phyloP scores from a whole-genome alignment of 2,888 invertebrate species.

The Patella ulyssiponensis region DNA sequence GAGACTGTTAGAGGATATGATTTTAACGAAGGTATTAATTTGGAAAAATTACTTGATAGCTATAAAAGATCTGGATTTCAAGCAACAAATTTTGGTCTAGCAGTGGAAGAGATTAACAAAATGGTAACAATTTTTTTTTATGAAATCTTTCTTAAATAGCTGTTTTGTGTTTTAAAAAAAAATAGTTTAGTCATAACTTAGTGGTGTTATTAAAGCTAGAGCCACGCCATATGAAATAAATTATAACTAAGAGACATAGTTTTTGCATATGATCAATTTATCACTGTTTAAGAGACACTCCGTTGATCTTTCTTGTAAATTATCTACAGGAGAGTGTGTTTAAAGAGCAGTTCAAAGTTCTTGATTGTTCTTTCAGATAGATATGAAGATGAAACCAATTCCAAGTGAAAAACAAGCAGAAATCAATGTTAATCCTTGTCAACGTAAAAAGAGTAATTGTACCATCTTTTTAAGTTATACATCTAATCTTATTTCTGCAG shows the following conservation, averaged over 20 bases:
- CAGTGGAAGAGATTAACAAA: conserved; percentile 90
- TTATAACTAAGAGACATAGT: no score
- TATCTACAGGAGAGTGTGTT: no score
- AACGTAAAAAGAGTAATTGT: conserved; percentile 76
- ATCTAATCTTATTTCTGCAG: conserved; percentile 96
- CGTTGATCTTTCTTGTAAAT: no score
- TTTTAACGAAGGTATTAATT: conserved; percentile 90
- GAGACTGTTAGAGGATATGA: conserved; percentile 83
- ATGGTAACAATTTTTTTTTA: conserved; percentile 78
- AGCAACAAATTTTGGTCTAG: conserved; percentile 93
- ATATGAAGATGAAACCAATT: conserved; percentile 81
- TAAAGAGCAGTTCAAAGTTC: background rate
- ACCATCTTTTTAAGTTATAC: conserved; percentile 98
- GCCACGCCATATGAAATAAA: no score
- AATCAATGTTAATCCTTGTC: conserved; percentile 81
- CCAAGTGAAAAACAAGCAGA: conserved; percentile 79
- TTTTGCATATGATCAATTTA: no score
- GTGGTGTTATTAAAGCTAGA: no score
- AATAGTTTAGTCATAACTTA: no score
- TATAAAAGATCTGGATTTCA: conserved; percentile 94
- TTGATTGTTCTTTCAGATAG: conserved; percentile 74
- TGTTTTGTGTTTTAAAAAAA: no score
- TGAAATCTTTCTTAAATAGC: no score
- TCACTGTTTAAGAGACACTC: no score
- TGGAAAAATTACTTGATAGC: conserved; percentile 85